Evolutionary conservation across 2,797 vertebrate genomes (phyloP), one percentile per base, ranked within the genome.

Genomic region (Danio aesculapii): DNA sequence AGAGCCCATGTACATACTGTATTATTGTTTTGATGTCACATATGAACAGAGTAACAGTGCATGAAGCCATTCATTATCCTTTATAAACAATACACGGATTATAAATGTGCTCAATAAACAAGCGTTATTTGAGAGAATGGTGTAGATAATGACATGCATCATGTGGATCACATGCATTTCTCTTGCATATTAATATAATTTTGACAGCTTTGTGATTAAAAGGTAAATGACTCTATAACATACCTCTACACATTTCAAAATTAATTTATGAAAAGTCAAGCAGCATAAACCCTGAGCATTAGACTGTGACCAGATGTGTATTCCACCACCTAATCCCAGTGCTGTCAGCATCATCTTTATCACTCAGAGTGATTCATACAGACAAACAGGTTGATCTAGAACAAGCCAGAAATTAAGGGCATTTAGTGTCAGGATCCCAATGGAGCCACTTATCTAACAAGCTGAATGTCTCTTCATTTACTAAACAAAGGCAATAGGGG

Each of bases 391-490:
- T 14, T 52, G n/a, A 66, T 21, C 6, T 55, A 10, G 50, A 10
- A 50, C 44, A 2, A 13, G 17, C 62, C 11, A 41, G 16, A 68
- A 79, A 46, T 53, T n/a, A 41, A 30, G 67, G 8, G 30, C 61
- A 66, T 43, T 66, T 44, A 59, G 62, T 58, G 21, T 43, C 47
- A 9, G 17, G 5, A 17, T 64, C 67, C 73, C 57, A 21, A 16
- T 11, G 49, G 67, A 57, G 19, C 73, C 41, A 49, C 63, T 30
- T 44, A 50, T 80, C 70, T 69, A 80, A 81, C 61, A 71, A 64
- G 50, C 75, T 46, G 59, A 59, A 76, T 30, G 59, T 81, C 71
- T 19, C 72, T 58, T 72, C 30, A 73, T 66, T 68, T 82, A 82
- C 68, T 82, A 81, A 82, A 72, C 50, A 68, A 41, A 62, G 50